Evolutionary conservation across 2,113 vertebrate genomes (phyloP), one percentile per base, ranked within the genome.

Genomic region (Microcebus lehilahytsara): DNA sequence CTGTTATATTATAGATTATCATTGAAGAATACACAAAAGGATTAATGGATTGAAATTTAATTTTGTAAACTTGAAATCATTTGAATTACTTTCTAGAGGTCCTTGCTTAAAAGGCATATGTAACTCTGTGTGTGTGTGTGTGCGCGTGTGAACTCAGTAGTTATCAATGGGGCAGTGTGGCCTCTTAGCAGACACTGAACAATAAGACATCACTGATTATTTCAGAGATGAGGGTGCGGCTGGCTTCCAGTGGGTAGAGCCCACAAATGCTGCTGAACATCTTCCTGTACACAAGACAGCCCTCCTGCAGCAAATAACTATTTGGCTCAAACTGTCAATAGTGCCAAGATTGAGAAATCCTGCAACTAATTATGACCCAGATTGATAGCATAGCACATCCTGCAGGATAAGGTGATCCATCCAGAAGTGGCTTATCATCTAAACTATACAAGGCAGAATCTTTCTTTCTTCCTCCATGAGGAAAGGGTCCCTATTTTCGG

Each of bases 31-130:
- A 85, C 27, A 40, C 1, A 69, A 51, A 53, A 80, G 40, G 16
- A 14, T 77, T 83, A 0, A 49, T 46, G 4, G 12, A 14, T 77
- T 83, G 1, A 51, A 53, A 6, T 67, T 85, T 88, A 89, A 53
- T 72, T 89, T 85, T 58, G 7, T 77, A 20, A 93, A 20, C 19
- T n/a, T 67, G n/a, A 92, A 85, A 49, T 89, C 37, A 69, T 81
- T 79, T 64, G 13, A 86, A 74, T 67, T 94, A 86, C 0, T 25
- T 88, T 75, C 42, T 16, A 78, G 16, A 27, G 17, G 5, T 49
- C 53, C 13, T 85, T 51, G 2, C 51, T 86, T 83, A 83, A 93
- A 92, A 93, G 2, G 6, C 14, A 22, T 71, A 25, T 85, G 14
- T 46, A 69, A 32, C 5, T 85, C 1, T 53, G 16, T 32, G 10